Base-by-base conservation (phyloP, 2,888 invertebrate genomes). In the Scaptodrosophila latifasciaeformis region DNA sequence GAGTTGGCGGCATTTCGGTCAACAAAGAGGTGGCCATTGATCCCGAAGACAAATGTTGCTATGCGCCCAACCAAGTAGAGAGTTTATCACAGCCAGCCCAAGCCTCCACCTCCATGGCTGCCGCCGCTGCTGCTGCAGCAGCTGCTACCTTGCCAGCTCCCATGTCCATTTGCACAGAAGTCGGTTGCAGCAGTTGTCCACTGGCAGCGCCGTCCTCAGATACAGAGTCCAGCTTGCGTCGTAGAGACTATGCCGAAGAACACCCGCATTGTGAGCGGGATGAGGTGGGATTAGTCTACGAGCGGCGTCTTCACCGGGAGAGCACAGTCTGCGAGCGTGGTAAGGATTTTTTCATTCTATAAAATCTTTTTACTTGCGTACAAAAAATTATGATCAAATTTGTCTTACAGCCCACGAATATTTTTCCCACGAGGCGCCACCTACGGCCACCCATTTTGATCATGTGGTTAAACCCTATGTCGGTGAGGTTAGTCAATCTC, bases 1-100 rank as follows among this genome's bases (percentile, higher is more conserved):
- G 40, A 9, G 54, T 30, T 2, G 70, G 66, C 12, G 83, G 84
- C 13, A 85, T 85, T 44, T 81, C 84, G 2, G 80, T 86, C 0
- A 86, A 86, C 59, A 86, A 86, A 54, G 86, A 86, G 52, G 84
- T 86, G 42, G 86, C 86, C 39, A 86, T 86, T 40, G 86, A 86
- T 80, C 86, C 86, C 0, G 84, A 84, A 43, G 81, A 84, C 9
- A 83, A 82, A 37, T 81, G 83, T 53, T 82, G 80, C 64, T 84
- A 79, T 55, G 59, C 59, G 2, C 34, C 66, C 12, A 68, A 59
- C n/a, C 71, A 70, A 49, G 56, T 75, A 2, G 72, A 79, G 12
- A 49, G 52, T 52, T 51, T 65, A 30, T 17, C 74, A n/a, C 81
- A 54, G 52, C 48, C 67, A 44, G 45, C 55, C 7, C 51, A 43